phyloP scores from a whole-genome alignment of 2,113 vertebrate genomes.

The Neolamprologus kungweensis region DNA sequence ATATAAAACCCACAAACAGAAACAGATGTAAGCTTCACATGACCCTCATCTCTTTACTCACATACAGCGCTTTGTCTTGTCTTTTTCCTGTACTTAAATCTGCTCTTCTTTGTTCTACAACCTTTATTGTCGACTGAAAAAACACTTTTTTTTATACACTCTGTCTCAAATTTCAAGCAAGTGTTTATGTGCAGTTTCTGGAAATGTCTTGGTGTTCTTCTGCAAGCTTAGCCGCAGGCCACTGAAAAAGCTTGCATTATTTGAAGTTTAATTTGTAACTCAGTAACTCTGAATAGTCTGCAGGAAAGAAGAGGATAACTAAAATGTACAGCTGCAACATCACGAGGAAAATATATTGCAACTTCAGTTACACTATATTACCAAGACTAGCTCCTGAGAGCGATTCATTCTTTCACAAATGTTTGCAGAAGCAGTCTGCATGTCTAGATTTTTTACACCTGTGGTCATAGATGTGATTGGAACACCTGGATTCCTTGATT shows the following conservation, averaged over 20 bases:
- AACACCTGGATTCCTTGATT: neutral
- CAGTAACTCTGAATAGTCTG: neutral
- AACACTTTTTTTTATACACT: accelerated
- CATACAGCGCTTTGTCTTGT: neutral
- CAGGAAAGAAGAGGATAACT: neutral
- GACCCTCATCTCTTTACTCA: neutral
- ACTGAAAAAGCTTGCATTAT: neutral
- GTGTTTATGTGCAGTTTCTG: neutral
- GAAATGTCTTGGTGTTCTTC: neutral
- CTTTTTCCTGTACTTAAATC: neutral
- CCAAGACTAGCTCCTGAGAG: neutral
- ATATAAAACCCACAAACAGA: neutral
- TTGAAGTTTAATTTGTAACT: neutral
- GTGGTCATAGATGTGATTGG: accelerated
- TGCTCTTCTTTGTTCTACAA: neutral
- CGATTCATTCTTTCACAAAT: neutral
- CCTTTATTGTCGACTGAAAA: neutral
- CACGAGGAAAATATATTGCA: accelerated
- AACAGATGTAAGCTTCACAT: neutral
- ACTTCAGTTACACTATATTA: neutral
- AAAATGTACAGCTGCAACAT: neutral
- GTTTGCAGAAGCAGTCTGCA: neutral
- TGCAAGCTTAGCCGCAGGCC: accelerated
- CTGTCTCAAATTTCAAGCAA: neutral
- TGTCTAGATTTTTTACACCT: neutral